These are phyloP conservation scores for Aradus depressus DNA, from an alignment of 2,888 invertebrate species.

Conservation along the genomic window DNA sequence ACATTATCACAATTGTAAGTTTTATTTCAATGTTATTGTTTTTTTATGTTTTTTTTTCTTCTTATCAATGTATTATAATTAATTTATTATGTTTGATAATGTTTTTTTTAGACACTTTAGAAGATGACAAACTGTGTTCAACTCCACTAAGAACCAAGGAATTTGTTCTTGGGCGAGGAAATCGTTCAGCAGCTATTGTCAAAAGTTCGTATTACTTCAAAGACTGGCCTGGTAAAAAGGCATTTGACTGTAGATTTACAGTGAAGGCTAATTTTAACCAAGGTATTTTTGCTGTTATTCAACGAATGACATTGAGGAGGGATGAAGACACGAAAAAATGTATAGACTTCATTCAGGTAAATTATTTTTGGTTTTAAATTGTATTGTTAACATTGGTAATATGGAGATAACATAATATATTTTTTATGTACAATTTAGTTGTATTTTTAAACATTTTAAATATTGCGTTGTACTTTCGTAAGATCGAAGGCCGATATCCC, in stretches of 20 bases:
- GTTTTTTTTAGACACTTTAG: slow-evolving; percentile 14
- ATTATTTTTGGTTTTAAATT: no score
- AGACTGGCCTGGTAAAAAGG: slow-evolving; percentile 30
- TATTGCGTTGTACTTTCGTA: no score
- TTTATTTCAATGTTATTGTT: not conserved
- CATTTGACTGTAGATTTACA: slow-evolving; percentile 36
- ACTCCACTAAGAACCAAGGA: slow-evolving; percentile 13
- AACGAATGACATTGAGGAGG: slow-evolving; percentile 39
- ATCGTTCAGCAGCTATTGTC: slow-evolving; percentile 8
- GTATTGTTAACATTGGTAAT: no score
- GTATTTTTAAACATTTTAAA: no score
- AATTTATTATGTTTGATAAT: not conserved
- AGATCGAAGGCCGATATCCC: no score
- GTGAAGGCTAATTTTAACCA: slow-evolving; percentile 33
- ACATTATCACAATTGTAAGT: slow-evolving; percentile 22
- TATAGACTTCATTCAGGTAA: slow-evolving; percentile 41
- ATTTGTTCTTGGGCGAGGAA: slow-evolving; percentile 14
- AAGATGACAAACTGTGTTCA: slow-evolving; percentile 20
- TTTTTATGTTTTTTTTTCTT: not conserved
- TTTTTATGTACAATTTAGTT: no score
- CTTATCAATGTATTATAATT: not conserved
- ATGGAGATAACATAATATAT: no score
- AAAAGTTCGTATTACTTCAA: slow-evolving; percentile 3
- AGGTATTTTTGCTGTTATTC: slow-evolving; percentile 43
- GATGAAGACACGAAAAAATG: slow-evolving; percentile 37